Base-by-base conservation (phyloP, 1,140 invertebrate species). In the Atopsyche davidsoni region DNA sequence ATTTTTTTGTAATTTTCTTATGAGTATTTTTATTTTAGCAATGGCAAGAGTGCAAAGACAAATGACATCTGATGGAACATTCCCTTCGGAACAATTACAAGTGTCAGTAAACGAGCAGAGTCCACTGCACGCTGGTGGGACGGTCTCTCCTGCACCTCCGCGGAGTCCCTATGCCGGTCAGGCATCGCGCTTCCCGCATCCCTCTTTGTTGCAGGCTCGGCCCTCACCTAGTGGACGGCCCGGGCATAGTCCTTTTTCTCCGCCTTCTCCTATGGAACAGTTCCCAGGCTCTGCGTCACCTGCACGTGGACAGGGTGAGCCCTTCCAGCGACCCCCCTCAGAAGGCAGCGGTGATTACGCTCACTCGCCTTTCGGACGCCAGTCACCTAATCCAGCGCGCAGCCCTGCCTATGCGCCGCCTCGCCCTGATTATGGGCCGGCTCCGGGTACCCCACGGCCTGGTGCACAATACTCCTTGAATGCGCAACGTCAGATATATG, bases 1-100 rank as follows among this genome's bases (percentile, higher is more conserved):
- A n/a, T n/a, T n/a, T n/a, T n/a, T n/a, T n/a, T n/a, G n/a, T n/a
- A n/a, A n/a, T n/a, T n/a, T n/a, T n/a, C n/a, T n/a, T n/a, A n/a
- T n/a, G n/a, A n/a, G n/a, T n/a, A n/a, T n/a, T 53, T 49, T 46
- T 14, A 50, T 63, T 62, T 49, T 28, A 79, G 77, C 71, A 28
- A 77, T 79, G 50, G 70, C 72, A 9, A 64, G 75, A 63, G 78
- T 78, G 32, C 78, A 79, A 42, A 66, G 77, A 31, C 73, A 74
- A 60, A 72, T 79, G 19, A 70, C 64, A 53, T 41, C 59, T 41
- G 68, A 73, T 54, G 69, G 62, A 53, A 59, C 67, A 47, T 42
- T 68, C 53, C 58, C 79, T 41, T 66, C 73, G 16, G 67, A 73
- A n/a, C 77, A 79, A 53, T 60, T 80, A 34, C 75, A 79, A 69